Percentiles rank a stretch among this genome's conserved stretches.
These are phyloP conservation scores for Coptodon rendalli DNA, from an alignment of 2,113 vertebrate species.

Conservation along the genomic window DNA sequence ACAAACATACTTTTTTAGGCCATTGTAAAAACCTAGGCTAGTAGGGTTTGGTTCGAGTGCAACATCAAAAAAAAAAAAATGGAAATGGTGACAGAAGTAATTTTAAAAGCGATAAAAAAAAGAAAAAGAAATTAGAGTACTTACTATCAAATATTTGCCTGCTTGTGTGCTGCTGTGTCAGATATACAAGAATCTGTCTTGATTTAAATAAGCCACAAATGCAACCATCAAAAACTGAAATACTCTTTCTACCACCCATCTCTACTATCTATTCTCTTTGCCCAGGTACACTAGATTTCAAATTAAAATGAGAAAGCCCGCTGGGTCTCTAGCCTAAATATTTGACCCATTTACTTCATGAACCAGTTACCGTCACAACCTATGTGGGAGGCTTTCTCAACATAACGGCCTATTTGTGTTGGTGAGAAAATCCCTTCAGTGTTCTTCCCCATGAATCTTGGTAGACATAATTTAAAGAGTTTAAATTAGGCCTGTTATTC, in stretches of 20 bases:
- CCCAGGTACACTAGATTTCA: neutral
- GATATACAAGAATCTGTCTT: neutral
- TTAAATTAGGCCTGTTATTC: neutral
- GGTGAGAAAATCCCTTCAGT: constrained; percentile 13
- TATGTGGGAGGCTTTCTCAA: constrained; percentile 10
- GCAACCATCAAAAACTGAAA: neutral
- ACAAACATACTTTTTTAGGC: neutral
- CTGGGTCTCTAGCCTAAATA: constrained; percentile 24
- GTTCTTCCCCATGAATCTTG: neutral
- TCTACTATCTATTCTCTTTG: neutral
- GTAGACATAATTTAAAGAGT: neutral
- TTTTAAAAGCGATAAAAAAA: neutral
- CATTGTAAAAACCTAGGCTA: neutral
- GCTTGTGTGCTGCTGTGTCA: neutral
- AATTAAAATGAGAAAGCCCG: constrained; percentile 4
- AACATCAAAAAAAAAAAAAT: neutral
- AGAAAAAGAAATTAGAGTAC: neutral
- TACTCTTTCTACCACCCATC: neutral
- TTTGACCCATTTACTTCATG: constrained; percentile 35
- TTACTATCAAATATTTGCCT: neutral
- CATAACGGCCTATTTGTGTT: neutral
- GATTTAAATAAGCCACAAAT: neutral
- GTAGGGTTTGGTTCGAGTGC: neutral
- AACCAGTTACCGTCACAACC: constrained; percentile 12
- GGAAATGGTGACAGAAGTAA: neutral